Base-by-base conservation (phyloP, 1,140 invertebrate genomes). In the Euwallacea fornicatus region DNA sequence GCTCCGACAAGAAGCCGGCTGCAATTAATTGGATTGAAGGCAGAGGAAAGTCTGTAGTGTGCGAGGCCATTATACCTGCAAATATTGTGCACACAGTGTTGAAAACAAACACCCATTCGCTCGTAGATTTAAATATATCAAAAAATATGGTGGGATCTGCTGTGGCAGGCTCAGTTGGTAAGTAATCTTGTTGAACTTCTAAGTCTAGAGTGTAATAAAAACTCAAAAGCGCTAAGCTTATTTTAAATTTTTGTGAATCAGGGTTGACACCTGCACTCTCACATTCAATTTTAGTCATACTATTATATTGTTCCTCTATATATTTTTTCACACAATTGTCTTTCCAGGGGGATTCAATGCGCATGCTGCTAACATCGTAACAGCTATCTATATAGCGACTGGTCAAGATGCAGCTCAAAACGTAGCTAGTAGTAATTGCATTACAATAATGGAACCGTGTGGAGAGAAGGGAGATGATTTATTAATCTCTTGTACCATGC, bases 401-500 rank as follows among this genome's bases (percentile, higher is more conserved):
- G 98, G 98, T 43, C 97, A 99, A 86, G 98, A 99, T 86, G 95
- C 96, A 41, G 98, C 97, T 0, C 98, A 99, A 83, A 96, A 95
- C 81, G 92, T 99, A 0, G 90, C 90, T 0, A 98, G 96, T 78
- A 96, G 94, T 77, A 98, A 97, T 81, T 99, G 98, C 80, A 92
- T 97, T 62, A 98, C 97, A 0, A 84, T 92, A 66, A 95, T 99
- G 92, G 96, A 98, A 81, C 86, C 89, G 0, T 90, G 88, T 78
- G 93, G 91, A 4, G 86, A 88, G 41, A 88, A 90, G 60, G 88
- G 88, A 13, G 87, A 91, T 41, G 95, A 98, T 83, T 84, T 99
- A 0, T 93, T 95, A 75, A 91, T 99, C 8, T 93, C 93, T 1
- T 97, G 95, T 80, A 98, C 96, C 0, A 99, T 99, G 97, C 97